These are phyloP conservation scores for Brienomyrus brachyistius DNA, from an alignment of 2,113 vertebrate genomes.

Conservation along the genomic window DNA sequence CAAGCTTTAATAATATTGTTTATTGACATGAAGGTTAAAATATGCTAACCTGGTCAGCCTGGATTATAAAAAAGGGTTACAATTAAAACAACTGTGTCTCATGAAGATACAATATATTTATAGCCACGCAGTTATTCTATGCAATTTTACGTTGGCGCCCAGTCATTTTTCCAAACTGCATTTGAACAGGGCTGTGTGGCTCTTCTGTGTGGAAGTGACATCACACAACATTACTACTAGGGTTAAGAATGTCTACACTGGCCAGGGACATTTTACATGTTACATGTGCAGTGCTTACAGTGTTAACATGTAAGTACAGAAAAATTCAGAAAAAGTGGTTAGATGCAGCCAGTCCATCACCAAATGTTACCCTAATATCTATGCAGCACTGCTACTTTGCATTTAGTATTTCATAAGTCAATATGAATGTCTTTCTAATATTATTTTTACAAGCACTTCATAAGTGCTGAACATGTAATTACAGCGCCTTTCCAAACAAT, in stretches of 20 bases:
- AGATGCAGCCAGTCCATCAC: not conserved
- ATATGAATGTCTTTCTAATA: not conserved
- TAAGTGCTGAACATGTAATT: not conserved
- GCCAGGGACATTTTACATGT: not conserved
- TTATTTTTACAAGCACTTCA: not conserved
- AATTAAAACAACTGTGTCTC: constrained; percentile 34
- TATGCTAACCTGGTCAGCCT: constrained; percentile 39
- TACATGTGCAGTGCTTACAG: not conserved
- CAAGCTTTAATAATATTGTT: constrained; percentile 26
- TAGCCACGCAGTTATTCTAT: not conserved
- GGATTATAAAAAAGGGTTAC: constrained; percentile 31
- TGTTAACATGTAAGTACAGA: not conserved
- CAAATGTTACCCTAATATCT: not conserved
- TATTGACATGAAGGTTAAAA: constrained; percentile 53
- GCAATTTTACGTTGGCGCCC: not conserved
- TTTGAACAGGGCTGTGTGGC: not conserved
- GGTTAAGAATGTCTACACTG: not conserved
- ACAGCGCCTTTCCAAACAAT: not conserved
- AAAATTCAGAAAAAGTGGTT: not conserved
- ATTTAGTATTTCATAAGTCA: constrained; percentile 10
- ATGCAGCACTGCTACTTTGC: not conserved
- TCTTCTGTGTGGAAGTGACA: not conserved
- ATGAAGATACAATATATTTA: constrained; percentile 14
- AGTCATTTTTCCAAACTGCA: not conserved
- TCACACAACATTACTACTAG: not conserved